Base-by-base conservation (phyloP, 2,113 vertebrate genomes). In the Neogale vison region DNA sequence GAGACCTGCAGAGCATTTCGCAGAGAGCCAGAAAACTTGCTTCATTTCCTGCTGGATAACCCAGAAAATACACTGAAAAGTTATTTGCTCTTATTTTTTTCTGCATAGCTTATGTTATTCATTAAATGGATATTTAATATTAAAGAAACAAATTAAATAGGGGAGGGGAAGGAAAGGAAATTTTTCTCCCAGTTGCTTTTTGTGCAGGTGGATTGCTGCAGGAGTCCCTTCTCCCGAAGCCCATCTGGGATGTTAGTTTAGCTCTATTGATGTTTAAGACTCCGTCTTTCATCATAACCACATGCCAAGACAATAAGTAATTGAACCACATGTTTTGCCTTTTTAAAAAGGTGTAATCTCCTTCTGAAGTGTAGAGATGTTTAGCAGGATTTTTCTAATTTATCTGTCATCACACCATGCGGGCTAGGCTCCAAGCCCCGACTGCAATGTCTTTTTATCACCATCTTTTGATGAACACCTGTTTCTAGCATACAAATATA, bases 401-500 rank as follows among this genome's bases (percentile, higher is more conserved):
- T 99, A 93, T 99, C 99, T 99, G 98, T 98, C 98, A 97, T 98
- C 72, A 93, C 97, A 98, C 98, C 98, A 97, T 79, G 98, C 82
- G 97, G 99, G 99, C 98, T 61, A 97, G 98, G 98, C 98, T 99
- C 98, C 96, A 98, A 99, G 98, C 98, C 98, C 76, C 80, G 59
- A 93, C 98, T 97, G 98, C 98, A 96, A 6, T 98, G 98, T 98
- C 97, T 99, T 97, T 98, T 98, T 98, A 98, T 98, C 96, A 96
- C 98, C 90, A 98, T 99, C 98, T 99, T 98, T 99, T 99, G 98
- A 98, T 98, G 99, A 99, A 99, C 99, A 99, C 99, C 99, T 99
- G 99, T 99, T 99, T 98, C 98, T 97, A 98, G 95, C 98, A 98
- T 98, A 99, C 98, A 99, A 99, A 99, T 99, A 98, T 98, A 98